phyloP scores from a whole-genome alignment of 2,113 vertebrate species.

The Pao palembangensis region DNA sequence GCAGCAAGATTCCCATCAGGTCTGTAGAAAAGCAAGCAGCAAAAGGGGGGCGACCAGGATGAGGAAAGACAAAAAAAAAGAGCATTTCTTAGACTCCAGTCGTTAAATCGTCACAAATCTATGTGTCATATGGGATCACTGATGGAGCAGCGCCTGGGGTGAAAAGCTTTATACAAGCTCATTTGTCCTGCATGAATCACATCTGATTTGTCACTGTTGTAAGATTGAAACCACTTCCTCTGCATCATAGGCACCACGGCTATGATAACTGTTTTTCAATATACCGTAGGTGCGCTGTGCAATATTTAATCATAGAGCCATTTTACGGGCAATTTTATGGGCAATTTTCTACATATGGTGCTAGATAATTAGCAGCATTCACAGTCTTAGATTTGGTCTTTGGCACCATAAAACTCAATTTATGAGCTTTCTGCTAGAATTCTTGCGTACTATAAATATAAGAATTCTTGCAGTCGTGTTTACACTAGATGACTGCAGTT shows the following conservation, averaged over 20 bases:
- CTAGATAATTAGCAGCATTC: not conserved
- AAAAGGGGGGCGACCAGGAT: constrained; percentile 36
- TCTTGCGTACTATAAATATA: too few relatives aligned
- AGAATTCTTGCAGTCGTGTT: too few relatives aligned
- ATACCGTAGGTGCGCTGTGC: constrained; percentile 4
- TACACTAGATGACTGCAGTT: too few relatives aligned
- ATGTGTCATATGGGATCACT: constrained; percentile 48
- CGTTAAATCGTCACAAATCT: constrained; percentile 58
- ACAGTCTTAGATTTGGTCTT: too few relatives aligned
- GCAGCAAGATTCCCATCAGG: constrained; percentile 54
- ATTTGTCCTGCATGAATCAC: constrained; percentile 40
- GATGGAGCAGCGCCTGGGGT: constrained; percentile 44
- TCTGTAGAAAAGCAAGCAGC: constrained; percentile 49
- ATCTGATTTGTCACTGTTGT: constrained; percentile 34
- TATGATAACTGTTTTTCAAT: constrained; percentile 42
- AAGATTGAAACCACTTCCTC: constrained; percentile 32
- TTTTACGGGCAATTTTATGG: not conserved
- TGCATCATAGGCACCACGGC: constrained; percentile 23
- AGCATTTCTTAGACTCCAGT: constrained; percentile 47
- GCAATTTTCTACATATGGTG: constrained; percentile 2
- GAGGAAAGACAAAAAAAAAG: constrained; percentile 45
- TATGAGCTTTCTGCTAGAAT: too few relatives aligned
- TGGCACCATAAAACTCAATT: too few relatives aligned
- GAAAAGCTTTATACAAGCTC: constrained; percentile 61
- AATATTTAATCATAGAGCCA: constrained; percentile 42